Base-by-base conservation (phyloP, 2,888 invertebrate genomes). In the Chrysopilus asiliformis region DNA sequence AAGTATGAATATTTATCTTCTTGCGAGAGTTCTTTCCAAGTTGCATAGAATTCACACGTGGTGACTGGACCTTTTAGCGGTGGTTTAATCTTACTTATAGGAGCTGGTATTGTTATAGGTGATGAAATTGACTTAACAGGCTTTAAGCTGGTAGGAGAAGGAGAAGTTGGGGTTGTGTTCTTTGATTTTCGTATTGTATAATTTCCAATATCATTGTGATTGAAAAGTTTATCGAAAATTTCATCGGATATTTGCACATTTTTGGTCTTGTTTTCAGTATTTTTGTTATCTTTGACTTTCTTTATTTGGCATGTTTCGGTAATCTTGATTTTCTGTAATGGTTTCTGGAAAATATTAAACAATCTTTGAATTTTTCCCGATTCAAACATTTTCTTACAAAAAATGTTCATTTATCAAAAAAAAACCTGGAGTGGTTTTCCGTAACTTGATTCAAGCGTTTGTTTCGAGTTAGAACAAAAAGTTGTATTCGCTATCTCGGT, bases 171-270 rank as follows among this genome's bases (percentile, higher is more conserved):
- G 19, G 8, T 31, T 31, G 22, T 39, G 32, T 16, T 22, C 22
- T 28, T 40, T 33, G 4, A 20, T 17, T 27, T 10, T 8, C 29
- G 47, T 42, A 60, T 57, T 17, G 53, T 53, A 43, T 51, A 58
- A 4, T 49, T 42, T 1, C 59, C 58, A 32, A 56, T 57, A 47
- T 37, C 39, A 18, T 56, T 54, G 19, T 58, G 55, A 26, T 59
- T 62, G 31, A 62, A 62, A 4, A 62, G 45, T 43, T 58, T 60
- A 40, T 62, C 62, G 13, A 62, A 57, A 9, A 60, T 56, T 15
- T 60, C 59, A 45, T 62, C 62, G 2, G 61, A 53, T 30, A 62
- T 60, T 32, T 50, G n/a, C n/a, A n/a, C n/a, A n/a, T n/a, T n/a
- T n/a, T n/a, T n/a, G n/a, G n/a, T n/a, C n/a, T n/a, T n/a, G n/a